A percentile compares a stretch with the other conserved stretches of the same genome.
phyloP scores from a whole-genome alignment of 2,113 vertebrate species.

The Gymnogyps californianus region DNA sequence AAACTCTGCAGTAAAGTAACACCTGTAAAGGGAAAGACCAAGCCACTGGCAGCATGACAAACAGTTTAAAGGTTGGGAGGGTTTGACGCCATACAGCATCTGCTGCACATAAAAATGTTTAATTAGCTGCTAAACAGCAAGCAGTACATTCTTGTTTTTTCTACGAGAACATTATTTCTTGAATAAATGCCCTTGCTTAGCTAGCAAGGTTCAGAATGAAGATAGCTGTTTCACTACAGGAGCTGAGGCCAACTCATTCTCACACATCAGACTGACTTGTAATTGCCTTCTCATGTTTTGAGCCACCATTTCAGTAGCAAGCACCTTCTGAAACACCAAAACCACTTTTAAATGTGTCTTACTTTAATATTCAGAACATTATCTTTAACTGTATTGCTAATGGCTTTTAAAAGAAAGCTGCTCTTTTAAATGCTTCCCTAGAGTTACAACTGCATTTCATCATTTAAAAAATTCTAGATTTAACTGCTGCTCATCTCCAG shows the following conservation, averaged over 20 bases:
- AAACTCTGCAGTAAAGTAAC: not conserved
- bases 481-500: not conserved
- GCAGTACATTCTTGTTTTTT: not conserved
- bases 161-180: not conserved
- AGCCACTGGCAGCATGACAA: not conserved
- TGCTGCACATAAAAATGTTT: constrained; percentile 9
- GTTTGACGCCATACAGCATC: not conserved
- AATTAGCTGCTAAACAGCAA: constrained; percentile 9
- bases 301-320: not conserved
- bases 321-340: not conserved
- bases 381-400: not conserved
- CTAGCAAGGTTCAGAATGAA: not conserved
- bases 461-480: not conserved
- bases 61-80: not conserved
- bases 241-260: not conserved
- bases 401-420: not conserved
- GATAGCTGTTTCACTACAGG: not conserved
- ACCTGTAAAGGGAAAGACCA: not conserved
- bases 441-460: not conserved
- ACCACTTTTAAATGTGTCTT: not conserved
- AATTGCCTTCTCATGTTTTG: not conserved
- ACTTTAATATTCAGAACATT: not conserved
- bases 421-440: not conserved
- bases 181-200: not conserved
- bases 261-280: not conserved